Base-by-base conservation (phyloP, 1,140 invertebrate genomes). In the Euura saliciscinereae region DNA sequence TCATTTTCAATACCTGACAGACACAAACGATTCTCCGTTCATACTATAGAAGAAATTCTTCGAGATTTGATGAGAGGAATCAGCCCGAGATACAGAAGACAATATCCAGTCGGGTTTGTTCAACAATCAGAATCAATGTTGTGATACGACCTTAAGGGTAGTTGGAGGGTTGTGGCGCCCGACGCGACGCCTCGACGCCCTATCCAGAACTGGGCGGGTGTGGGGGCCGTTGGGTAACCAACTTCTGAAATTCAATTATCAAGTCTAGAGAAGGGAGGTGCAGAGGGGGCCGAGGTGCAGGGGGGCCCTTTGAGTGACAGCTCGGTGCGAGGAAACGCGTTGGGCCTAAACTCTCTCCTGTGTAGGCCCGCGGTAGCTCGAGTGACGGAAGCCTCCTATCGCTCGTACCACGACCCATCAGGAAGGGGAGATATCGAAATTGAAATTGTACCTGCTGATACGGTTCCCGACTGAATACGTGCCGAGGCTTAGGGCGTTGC, bases 231-330 rank as follows among this genome's bases (percentile, higher is more conserved):
- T n/a, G 51, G 51, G 51, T 59, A 59, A 59, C 51, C 51, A 59
- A 59, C 51, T 59, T 59, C 51, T 59, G 51, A 59, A 59, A 59
- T 59, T 59, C 51, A 59, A 59, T 59, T 59, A 59, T 59, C 51
- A 59, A 59, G 51, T 59, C 51, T 59, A 59, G 8, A n/a, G 51
- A 59, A 59, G 51, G 51, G 51, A 8, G 51, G 51, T 8, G 13
- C 8, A 6, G 3, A 6, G 51, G 6, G 51, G 13, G 51, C 8
- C 51, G 5, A n/a, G 51, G 51, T 8, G 10, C 8, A 59, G 13
- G 51, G 51, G 28, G 28, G 28, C 28, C 13, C 8, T 59, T 59
- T 59, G 51, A 59, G 51, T 59, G 51, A 59, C 51, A 59, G 51
- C 51, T n/a, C 2, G 51, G 51, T 59, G 51, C 51, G 51, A 59